Evolutionary conservation across 1,140 invertebrate genomes (phyloP).

Genomic region (Drosophila sulfurigaster): DNA sequence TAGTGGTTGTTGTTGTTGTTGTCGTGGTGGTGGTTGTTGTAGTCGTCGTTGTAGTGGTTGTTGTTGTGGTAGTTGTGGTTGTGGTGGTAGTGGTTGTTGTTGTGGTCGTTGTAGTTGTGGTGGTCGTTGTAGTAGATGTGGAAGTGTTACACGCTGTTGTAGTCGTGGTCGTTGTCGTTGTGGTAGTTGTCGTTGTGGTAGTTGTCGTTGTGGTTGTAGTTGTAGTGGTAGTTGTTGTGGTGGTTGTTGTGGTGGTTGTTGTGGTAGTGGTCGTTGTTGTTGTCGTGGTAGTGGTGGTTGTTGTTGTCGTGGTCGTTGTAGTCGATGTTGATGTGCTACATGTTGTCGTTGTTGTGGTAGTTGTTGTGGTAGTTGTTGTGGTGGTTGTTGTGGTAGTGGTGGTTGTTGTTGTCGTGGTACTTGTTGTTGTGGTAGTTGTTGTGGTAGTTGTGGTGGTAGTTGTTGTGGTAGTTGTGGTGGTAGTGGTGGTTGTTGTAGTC

Average conservation of each 20-base stretch:
- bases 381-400: constrained; percentile 29
- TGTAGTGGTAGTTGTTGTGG: too few species aligned
- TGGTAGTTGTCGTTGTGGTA: too few species aligned
- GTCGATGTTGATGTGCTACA: constrained; percentile 1
- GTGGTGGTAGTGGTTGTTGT: background rate
- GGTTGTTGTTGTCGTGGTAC: background rate
- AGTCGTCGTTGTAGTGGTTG: background rate
- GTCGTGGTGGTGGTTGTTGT: background rate
- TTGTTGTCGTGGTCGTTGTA: too few species aligned
- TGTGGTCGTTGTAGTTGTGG: constrained; percentile 25
- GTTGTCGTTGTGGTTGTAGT: too few species aligned
- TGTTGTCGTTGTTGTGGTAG: constrained; percentile 11
- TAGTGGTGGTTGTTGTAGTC: constrained; percentile 13
- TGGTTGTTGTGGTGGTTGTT: too few species aligned
- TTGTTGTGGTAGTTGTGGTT: constrained; percentile 1
- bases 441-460: constrained; percentile 10
- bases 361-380: constrained; percentile 24
- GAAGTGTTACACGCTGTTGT: too few species aligned
- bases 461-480: constrained; percentile 16
- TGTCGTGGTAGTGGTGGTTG: too few species aligned
- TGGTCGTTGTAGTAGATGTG: too few species aligned
- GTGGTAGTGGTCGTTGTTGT: too few species aligned
- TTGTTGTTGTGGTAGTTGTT: background rate
- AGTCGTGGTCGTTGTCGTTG: too few species aligned
- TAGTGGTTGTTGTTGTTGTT: constrained; percentile 16